Conservation (phyloP, 2,797 vertebrate genomes). For the Pseudopleuronectes americanus region DNA sequence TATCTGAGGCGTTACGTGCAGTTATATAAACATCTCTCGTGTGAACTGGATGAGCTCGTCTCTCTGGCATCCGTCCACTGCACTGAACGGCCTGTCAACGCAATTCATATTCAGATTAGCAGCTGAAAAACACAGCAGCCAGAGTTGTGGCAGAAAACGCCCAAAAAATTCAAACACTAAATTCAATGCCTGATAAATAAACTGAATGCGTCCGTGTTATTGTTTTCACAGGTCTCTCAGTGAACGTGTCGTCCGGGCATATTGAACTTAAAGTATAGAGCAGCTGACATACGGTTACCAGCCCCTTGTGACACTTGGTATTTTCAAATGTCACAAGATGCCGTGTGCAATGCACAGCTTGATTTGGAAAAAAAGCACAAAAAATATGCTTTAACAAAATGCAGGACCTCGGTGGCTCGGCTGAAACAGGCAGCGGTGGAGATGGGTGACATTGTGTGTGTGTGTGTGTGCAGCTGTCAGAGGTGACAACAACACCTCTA, state of each 20-base stretch:
- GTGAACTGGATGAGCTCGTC: conserved; percentile 52
- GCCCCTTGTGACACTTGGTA: conserved; percentile 29
- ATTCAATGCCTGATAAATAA: background rate
- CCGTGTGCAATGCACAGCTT: conserved; percentile 12
- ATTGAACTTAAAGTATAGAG: conserved; percentile 8
- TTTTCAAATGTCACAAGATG: conserved; percentile 44
- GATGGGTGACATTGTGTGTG: conserved; percentile 51
- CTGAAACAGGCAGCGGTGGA: conserved; percentile 33
- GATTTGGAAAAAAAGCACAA: background rate
- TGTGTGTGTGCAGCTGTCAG: conserved; percentile 47
- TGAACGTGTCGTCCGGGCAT: background rate
- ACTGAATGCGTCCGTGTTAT: background rate
- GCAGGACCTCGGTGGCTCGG: conserved; percentile 38
- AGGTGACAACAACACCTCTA: conserved; percentile 59
- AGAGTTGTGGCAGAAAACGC: conserved; percentile 16
- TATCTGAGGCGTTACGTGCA: conserved; percentile 42
- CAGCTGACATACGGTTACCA: conserved; percentile 16
- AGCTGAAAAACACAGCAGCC: conserved; percentile 10
- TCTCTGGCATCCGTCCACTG: conserved; percentile 37
- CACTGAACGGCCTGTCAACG: conserved; percentile 45
- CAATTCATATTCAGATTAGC: conserved; percentile 48
- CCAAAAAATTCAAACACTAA: background rate
- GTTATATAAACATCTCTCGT: conserved; percentile 43
- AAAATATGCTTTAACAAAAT: conserved; percentile 27
- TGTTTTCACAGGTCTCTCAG: background rate